A percentile compares a stretch with the other conserved stretches of the same genome.
phyloP scores from a whole-genome alignment of 2,888 invertebrate genomes.

The Rhynchonema sp. region DNA sequence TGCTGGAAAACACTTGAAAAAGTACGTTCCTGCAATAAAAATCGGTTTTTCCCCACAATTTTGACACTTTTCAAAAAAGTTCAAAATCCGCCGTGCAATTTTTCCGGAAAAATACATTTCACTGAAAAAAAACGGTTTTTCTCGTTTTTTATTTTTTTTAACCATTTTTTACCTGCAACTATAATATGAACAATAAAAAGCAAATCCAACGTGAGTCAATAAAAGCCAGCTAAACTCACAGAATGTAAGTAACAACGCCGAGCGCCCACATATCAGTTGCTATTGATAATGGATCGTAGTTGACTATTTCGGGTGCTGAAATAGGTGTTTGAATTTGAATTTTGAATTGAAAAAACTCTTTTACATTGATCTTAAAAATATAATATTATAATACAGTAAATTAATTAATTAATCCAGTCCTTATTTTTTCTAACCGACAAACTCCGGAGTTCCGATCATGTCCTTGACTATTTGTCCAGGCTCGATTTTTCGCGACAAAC shows the following conservation, averaged over 20 bases:
- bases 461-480: slow-evolving; percentile 35
- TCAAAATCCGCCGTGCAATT: no score
- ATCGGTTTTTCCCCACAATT: no score
- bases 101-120: no score
- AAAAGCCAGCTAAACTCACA: slow-evolving; percentile 34
- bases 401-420: background rate
- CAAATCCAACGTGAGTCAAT: no score
- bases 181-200: background rate
- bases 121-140: no score
- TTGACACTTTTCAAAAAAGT: no score
- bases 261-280: slow-evolving; percentile 49
- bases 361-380: background rate
- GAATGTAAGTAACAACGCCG: slow-evolving; percentile 46
- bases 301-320: slow-evolving; percentile 41
- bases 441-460: slow-evolving; percentile 41
- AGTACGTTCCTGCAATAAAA: no score
- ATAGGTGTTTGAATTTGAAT: no score
- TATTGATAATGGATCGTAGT: slow-evolving; percentile 43
- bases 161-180: background rate
- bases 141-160: no score
- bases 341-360: no score
- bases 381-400: background rate
- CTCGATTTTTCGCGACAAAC: slow-evolving; percentile 36
- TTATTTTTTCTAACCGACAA: slow-evolving; percentile 39
- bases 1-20: no score